These are phyloP conservation scores for Galerucella calmariensis DNA, from an alignment of 2,888 invertebrate genomes.

Conservation along the genomic window DNA sequence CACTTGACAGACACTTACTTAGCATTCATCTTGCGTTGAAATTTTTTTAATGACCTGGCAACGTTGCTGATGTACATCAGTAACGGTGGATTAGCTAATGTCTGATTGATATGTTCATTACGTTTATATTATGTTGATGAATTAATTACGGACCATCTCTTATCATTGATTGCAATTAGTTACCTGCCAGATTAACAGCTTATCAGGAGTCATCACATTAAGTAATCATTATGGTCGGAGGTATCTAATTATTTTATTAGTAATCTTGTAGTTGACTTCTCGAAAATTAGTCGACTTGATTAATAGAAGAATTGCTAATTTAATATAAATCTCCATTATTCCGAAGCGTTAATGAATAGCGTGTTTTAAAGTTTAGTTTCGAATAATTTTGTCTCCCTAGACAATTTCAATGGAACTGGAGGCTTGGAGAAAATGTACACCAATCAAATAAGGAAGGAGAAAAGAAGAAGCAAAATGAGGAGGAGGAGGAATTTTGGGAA, in stretches of 20 bases:
- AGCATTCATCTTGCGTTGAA: slow-evolving; percentile 8
- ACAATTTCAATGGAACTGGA: too few species aligned
- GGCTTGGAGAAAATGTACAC: too few species aligned
- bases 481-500: too few species aligned
- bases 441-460: too few species aligned
- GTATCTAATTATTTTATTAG: slow-evolving; percentile 18
- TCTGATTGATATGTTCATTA: slow-evolving; percentile 62
- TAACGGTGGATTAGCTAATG: slow-evolving; percentile 52
- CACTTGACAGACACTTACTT: slow-evolving; percentile 8
- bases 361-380: too few species aligned
- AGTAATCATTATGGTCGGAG: slow-evolving; percentile 48
- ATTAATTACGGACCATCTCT: slow-evolving; percentile 59
- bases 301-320: not conserved
- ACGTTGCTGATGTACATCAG: slow-evolving; percentile 35
- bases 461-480: too few species aligned
- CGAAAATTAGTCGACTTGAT: not conserved
- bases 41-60: slow-evolving; percentile 27
- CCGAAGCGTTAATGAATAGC: too few species aligned
- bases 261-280: not conserved
- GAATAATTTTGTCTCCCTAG: too few species aligned
- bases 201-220: slow-evolving; percentile 45
- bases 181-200: slow-evolving; percentile 55
- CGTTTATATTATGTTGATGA: slow-evolving; percentile 53
- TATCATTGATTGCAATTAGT: slow-evolving; percentile 60
- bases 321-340: too few species aligned